Base-by-base conservation (phyloP, 2,888 invertebrate genomes). In the Drosophila nigricruria region DNA sequence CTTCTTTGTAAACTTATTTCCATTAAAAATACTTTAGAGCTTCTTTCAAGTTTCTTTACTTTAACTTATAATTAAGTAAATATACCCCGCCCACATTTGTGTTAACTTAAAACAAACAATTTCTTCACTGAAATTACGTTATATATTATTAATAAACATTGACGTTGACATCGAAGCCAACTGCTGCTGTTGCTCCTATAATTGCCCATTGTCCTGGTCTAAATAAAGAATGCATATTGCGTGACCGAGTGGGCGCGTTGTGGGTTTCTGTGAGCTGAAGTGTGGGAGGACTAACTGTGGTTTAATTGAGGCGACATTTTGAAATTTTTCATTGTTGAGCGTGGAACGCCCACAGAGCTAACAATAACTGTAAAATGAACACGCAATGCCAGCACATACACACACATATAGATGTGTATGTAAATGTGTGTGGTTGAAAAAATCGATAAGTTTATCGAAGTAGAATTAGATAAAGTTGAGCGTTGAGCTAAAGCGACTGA, bases 251-350 rank as follows among this genome's bases (percentile, higher is more conserved):
- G 36, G 34, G 25, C 32, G 56, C 45, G 27, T 12, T 47, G 12
- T 38, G 30, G 43, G 52, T 27, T 25, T 30, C 20, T 32, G 3
- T 0, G 34, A 23, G 9, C 52, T 9, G 25, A 25, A 34, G 20
- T 60, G 36, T 23, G 53, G 53, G 53, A 25, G 23, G 34, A 25
- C 25, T 20, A 70, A 79, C 72, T 70, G 77, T 64, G 65, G 64
- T 85, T 85, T 82, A 79, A 81, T 85, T 76, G 82, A 47, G 62
- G 50, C 38, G 61, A 42, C 70, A 70, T 65, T 63, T 75, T 36
- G 43, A 53, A 59, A 61, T 34, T 66, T 57, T 64, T 61, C 58
- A 64, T 56, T 67, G 73, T 62, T 67, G 23, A 53, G 36, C 42
- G 30, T 27, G 43, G 38, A 27, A 20, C 75, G 56, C 43, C 56